Base-by-base conservation (phyloP, 2,797 vertebrate genomes). In the Microchirus variegatus region DNA sequence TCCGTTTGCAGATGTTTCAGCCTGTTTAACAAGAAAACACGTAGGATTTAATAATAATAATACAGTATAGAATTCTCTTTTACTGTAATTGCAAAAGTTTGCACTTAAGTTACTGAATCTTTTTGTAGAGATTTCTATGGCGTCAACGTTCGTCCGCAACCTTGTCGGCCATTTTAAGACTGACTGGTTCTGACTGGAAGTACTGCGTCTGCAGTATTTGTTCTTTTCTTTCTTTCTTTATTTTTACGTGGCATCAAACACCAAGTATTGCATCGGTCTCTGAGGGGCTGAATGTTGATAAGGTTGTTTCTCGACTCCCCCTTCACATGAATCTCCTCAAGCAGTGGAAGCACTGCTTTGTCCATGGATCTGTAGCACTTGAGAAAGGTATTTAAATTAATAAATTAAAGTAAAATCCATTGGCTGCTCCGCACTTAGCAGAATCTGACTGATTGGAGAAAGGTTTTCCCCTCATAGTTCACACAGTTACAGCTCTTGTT, bases 401-500 rank as follows among this genome's bases (percentile, higher is more conserved):
- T 45, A 31, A 31, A 31, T 6, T 31, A 31, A 31, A 31, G 1
- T 31, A 31, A 8, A 31, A 5, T 43, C 37, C 49, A 59, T 36
- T 9, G 43, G 59, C 58, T 51, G 41, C 48, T 58, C 44, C 0
- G 51, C 53, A 46, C 63, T 61, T 46, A 52, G 26, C 26, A 26
- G 26, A 26, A 26, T 26, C 26, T 26, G 26, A 26, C 26, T n/a
- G n/a, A n/a, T n/a, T n/a, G n/a, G n/a, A n/a, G 57, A 62, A 52
- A 59, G 12, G 26, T 53, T 67, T 65, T 18, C 17, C 17, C 26
- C 31, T 7, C 15, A 1, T 35, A 56, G 68, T 70, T 47, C 37
- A 49, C 19, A 16, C 52, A 76, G 70, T 61, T 54, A 51, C 77
- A 78, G 63, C 77, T 77, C 53, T 78, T 73, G 74, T 75, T 84